Base-by-base conservation (phyloP, 2,113 vertebrate species). In the human (Homo sapiens) region DNA sequence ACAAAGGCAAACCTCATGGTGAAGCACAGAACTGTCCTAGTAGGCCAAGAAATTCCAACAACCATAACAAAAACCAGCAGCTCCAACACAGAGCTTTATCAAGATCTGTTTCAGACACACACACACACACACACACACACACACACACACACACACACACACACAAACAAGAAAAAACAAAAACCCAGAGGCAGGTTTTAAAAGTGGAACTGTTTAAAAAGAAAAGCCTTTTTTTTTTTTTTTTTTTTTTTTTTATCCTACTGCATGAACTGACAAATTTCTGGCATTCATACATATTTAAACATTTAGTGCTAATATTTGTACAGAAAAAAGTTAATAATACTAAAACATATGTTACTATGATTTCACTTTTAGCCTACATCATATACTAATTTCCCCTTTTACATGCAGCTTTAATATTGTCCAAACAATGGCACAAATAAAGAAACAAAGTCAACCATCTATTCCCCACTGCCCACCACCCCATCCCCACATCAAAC, bases 261-360 rank as follows among this genome's bases (percentile, higher is more conserved):
- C 94, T 2, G 30, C 83, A 97, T 98, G 97, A 98, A 98, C 95
- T 96, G 98, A 98, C 98, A 98, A 23, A 97, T 98, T 98, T 98
- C 98, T 98, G 98, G 98, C 98, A 98, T 98, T 98, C 97, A 98
- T 98, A 98, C 98, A 98, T 81, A 98, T 96, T 96, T 96, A 78
- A 99, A 98, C 98, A 98, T 97, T 98, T 98, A 98, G 98, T 97
- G 87, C 98, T 98, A 98, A 97, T 98, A 98, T 98, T 98, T 98
- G 96, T 99, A 99, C 98, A 99, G 98, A 99, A 98, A 98, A 97
- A 97, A 98, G 98, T 98, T 99, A 99, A 98, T 98, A 98, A 98
- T 98, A 99, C 98, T 99, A 99, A 98, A 98, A 99, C 98, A 98
- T 98, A 98, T 98, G 98, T 98, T 98, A 97, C 97, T 97, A 98